These are phyloP conservation scores for Mareca penelope DNA, from an alignment of 2,797 vertebrate genomes.

Conservation along the genomic window DNA sequence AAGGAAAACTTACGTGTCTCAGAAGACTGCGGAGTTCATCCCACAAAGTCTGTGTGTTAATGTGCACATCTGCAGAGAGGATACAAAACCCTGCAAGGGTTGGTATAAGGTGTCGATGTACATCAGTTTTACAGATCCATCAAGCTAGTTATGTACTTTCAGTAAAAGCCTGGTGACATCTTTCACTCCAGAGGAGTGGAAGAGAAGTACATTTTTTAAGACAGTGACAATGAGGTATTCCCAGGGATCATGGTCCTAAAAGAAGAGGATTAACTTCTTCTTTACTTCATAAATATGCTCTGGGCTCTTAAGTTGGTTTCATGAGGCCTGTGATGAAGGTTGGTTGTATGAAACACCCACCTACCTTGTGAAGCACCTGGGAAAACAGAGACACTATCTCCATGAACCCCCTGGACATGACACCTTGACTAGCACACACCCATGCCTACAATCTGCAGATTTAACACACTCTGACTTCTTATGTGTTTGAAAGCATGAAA, in stretches of 20 bases:
- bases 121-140: not conserved
- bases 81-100: not conserved
- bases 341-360: not conserved
- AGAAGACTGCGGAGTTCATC: not conserved
- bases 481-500: not conserved
- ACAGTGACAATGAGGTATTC: not conserved
- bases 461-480: not conserved
- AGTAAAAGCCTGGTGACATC: not conserved
- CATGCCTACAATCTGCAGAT: not conserved
- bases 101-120: not conserved
- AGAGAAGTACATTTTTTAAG: not conserved
- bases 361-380: not conserved
- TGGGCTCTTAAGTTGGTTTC: not conserved
- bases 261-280: not conserved
- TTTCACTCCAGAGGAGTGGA: not conserved
- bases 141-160: not conserved
- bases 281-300: not conserved
- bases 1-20: not conserved
- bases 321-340: not conserved
- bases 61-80: not conserved
- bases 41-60: not conserved
- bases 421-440: not conserved
- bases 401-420: not conserved
- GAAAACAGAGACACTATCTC: not conserved
- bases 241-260: not conserved